Base-by-base conservation (phyloP, 2,888 invertebrate genomes). In the Chaitophorus viminalis region DNA sequence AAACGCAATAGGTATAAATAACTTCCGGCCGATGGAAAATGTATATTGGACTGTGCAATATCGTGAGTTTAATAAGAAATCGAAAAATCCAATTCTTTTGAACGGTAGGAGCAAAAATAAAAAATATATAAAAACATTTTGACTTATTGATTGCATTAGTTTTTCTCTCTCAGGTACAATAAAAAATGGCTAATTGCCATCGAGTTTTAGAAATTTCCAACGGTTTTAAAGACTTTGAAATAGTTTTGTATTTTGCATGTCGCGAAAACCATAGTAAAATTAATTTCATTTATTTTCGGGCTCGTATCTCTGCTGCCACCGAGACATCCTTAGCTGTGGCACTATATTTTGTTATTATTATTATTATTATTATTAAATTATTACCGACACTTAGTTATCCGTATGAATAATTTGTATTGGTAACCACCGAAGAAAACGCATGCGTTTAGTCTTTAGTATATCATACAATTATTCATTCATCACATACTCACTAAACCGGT, bases 121-220 rank as follows among this genome's bases (percentile, higher is more conserved):
- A 82, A 68, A 17, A 81, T n/a, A 54, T 33, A 74, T 9, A 29
- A 74, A 74, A 74, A 75, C 75, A 65, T 83, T 83, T 60, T 36
- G 74, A 36, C 83, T 75, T 65, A 83, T 65, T 31, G 83, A 83
- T 83, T 83, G 60, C 65, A 65, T 60, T 46, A 25, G 60, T 65
- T 82, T 72, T 82, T 1, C 72, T 72, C 72, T 72, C 74, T 60
- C 33, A 74, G 54, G 72, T 18, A n/a, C 36, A 29, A 68, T 65
- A 79, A 36, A 65, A 75, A 65, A 75, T 83, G 65, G 39, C 75
- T 14, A 54, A 75, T 75, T 65, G 83, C 83, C 83, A 83, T 17
- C 60, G 18, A 76, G 65, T 65, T 75, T 31, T 39, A 65, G 65
- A 74, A 60, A 74, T 74, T 36, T 74, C 54, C n/a, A 52, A 74